These are phyloP conservation scores for Nannobrachium achirus DNA, from an alignment of 2,113 vertebrate genomes.

Conservation along the genomic window DNA sequence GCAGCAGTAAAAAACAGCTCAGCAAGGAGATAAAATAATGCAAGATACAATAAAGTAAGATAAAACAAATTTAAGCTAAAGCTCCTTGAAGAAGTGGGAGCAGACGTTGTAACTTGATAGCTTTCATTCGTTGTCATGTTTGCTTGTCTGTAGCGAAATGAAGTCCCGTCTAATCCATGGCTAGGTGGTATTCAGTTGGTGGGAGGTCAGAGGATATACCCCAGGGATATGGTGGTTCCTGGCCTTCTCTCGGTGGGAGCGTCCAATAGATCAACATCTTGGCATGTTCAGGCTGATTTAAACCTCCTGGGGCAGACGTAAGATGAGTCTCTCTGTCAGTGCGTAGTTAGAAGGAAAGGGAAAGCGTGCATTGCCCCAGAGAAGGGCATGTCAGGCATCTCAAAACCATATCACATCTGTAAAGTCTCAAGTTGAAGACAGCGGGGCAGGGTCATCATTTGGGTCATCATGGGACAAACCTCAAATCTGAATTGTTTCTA, in stretches of 20 bases:
- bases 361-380: constrained; percentile 44
- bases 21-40: no score
- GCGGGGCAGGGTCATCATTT: constrained; percentile 30
- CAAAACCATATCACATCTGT: constrained; percentile 48
- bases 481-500: no score
- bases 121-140: not conserved
- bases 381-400: constrained; percentile 50
- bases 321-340: constrained; percentile 26
- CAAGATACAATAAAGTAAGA: no score
- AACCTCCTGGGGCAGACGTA: constrained; percentile 34
- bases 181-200: not conserved
- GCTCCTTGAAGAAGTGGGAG: not conserved
- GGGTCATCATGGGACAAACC: no score
- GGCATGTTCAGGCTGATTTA: constrained; percentile 21
- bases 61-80: no score
- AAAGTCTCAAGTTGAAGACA: constrained; percentile 40
- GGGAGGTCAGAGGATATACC: not conserved
- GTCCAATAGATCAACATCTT: not conserved
- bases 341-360: constrained; percentile 39
- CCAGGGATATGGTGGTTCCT: not conserved
- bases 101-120: not conserved
- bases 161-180: not conserved
- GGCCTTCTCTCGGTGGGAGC: not conserved
- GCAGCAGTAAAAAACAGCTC: no score
- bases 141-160: not conserved